Base-by-base conservation (phyloP, 2,797 vertebrate genomes). In the Furcifer pardalis region DNA sequence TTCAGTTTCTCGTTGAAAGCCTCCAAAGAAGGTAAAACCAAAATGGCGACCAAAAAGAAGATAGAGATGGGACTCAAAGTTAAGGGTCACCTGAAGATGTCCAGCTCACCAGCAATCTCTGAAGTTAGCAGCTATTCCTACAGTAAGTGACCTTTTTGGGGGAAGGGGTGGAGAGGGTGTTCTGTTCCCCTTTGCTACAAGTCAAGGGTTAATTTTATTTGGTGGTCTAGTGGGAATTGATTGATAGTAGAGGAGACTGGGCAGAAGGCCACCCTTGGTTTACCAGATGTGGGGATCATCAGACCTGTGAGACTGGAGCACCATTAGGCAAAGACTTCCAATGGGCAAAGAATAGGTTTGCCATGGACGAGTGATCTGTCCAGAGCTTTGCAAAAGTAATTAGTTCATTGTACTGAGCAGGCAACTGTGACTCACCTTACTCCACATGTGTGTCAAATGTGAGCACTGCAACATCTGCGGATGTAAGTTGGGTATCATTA, bases 81-180 rank as follows among this genome's bases (percentile, higher is more conserved):
- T 90, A 97, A 98, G 96, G 96, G 96, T 95, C 97, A 96, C 92
- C 95, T 97, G 96, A 98, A 98, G 95, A 84, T 95, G 84, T 91
- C 96, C 92, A 97, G 97, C 95, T 98, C 98, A 91, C 95, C 97
- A 27, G 91, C 97, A 93, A 95, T 98, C 93, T 98, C 98, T 63
- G 98, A 98, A 97, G 96, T 97, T 95, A 98, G 98, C 98, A 99
- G 98, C 96, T 98, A 97, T 93, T 98, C 98, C 69, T 99, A 98
- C 95, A 98, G 98, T 99, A 97, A 99, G 98, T 98, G 94, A 91
- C 10, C 0, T 73, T 2, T 49, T 56, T 56, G 49, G 17, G 17
- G 49, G 49, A n/a, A n/a, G 49, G 49, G 17, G 49, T 23, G 52
- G 52, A 56, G 13, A 15, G 52, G 52, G 17, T 1, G 46, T 49